Evolutionary conservation across 1,140 invertebrate species (phyloP), one percentile per base, ranked within the genome.

Genomic region (Danaus plexippus): DNA sequence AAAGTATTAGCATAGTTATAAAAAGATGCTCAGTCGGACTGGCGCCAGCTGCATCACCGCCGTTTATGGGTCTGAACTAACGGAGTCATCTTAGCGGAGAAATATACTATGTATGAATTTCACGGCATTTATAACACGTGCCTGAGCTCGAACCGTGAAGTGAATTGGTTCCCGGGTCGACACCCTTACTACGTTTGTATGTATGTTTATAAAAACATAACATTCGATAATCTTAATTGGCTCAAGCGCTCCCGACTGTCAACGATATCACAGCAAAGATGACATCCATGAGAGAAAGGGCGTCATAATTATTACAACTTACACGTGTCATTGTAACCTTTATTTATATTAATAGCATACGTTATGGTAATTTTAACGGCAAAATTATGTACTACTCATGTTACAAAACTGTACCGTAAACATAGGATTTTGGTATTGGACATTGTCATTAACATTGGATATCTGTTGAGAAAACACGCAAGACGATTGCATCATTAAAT

Each of bases 131-230:
- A 51, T 43, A 46, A 58, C 62, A 60, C 58, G 62, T 60, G 62
- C 54, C 50, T 32, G 53, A 45, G 51, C 40, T 59, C 54, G 44
- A 53, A 66, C 56, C 64, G 64, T 66, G 60, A 66, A 57, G 56
- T 52, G 52, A 49, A 46, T 50, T 42, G 60, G 54, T 66, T 63
- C 60, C 61, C 60, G 61, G 65, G 59, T 67, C 61, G 58, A 64
- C 57, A 61, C 65, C 61, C 65, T 57, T 50, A 45, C 52, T 58
- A 56, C 43, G 57, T 61, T 59, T 58, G 54, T 67, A 32, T 32
- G 7, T 32, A 32, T 56, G 48, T 67, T 67, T 64, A 62, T 61
- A 57, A 32, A 32, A 32, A 32, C 22, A 32, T 60, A 56, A 43
- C 40, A 59, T 64, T 61, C 55, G 59, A 64, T 61, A 55, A 67